Base-by-base conservation (phyloP, 2,113 vertebrate species). In the Porphyrio hochstetteri region DNA sequence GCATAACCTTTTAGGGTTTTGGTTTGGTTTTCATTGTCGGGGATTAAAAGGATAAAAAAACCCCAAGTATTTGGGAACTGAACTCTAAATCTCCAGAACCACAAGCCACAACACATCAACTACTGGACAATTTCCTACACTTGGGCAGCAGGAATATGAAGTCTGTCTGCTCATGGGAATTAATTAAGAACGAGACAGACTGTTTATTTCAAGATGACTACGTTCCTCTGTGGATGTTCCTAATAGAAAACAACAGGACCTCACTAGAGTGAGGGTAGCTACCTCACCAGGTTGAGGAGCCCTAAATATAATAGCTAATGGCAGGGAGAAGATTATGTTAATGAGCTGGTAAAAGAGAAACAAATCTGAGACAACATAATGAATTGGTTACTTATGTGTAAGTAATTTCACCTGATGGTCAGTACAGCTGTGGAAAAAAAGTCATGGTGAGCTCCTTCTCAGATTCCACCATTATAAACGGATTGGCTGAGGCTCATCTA, bases 11-110 rank as follows among this genome's bases (percentile, higher is more conserved):
- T 79, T 9, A 65, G 40, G 82, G 35, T n/a, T 92, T 97, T 59
- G 36, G 50, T 80, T 95, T 86, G 82, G 50, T 91, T 95, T 91
- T 89, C 79, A 46, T 33, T 25, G 61, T 42, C 40, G 33, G 52
- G 67, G 83, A 95, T 95, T 95, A 96, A 88, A 88, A 84, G 76
- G 65, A 91, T 75, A 69, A 92, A 92, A 46, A 96, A 79, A 23
- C 3, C 6, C 46, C 65, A 82, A 92, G 86, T 71, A 65, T 40
- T 92, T 11, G 3, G 38, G 61, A 95, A 76, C 60, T 64, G 74
- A 91, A 76, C 68, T 83, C 64, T 52, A 68, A 91, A 82, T 56
- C 64, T 93, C 71, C 83, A 84, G 77, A 95, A 93, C 91, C 91
- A 87, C 70, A 93, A 93, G 76, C 88, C 91, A 93, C 76, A 90